Conservation (phyloP, 2,797 vertebrate species). For the Telmatherina bonti region DNA sequence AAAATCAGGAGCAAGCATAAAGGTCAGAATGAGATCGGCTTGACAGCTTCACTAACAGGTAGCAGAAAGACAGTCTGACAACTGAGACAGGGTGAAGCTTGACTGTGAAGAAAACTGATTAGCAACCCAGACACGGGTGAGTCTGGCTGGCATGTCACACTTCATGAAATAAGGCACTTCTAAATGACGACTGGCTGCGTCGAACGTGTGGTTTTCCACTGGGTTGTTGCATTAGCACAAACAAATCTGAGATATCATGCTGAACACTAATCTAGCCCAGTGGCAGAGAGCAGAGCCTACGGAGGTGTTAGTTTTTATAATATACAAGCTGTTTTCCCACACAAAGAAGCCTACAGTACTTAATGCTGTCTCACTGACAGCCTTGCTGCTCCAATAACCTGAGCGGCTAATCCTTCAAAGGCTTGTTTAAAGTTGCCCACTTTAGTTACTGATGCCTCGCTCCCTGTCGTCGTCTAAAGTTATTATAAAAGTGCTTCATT, state of each 20-base stretch:
- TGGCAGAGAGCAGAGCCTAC: slow-evolving; percentile 14
- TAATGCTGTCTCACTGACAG: slow-evolving; percentile 10
- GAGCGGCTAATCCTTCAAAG: neutral
- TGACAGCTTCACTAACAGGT: slow-evolving; percentile 7
- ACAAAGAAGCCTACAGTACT: slow-evolving; percentile 6
- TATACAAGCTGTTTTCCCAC: slow-evolving; percentile 10
- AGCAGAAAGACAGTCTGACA: slow-evolving; percentile 1
- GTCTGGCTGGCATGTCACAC: neutral
- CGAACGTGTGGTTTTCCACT: neutral
- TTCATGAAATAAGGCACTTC: neutral
- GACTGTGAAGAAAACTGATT: neutral
- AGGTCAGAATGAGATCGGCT: slow-evolving; percentile 1
- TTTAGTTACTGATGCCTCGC: neutral
- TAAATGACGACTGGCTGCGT: neutral
- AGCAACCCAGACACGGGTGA: neutral
- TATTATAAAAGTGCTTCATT: neutral
- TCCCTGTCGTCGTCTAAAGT: neutral
- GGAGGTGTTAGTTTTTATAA: slow-evolving; percentile 48
- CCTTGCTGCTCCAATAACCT: neutral
- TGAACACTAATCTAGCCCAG: slow-evolving; percentile 18
- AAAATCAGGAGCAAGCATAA: slow-evolving; percentile 6
- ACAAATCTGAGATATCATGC: slow-evolving; percentile 8
- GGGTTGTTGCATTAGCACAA: neutral
- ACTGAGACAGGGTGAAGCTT: neutral
- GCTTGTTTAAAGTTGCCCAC: neutral